Percentiles rank a stretch among this genome's conserved stretches.
These are phyloP conservation scores for Cordilura impudica DNA, from an alignment of 2,888 invertebrate genomes.

Conservation along the genomic window DNA sequence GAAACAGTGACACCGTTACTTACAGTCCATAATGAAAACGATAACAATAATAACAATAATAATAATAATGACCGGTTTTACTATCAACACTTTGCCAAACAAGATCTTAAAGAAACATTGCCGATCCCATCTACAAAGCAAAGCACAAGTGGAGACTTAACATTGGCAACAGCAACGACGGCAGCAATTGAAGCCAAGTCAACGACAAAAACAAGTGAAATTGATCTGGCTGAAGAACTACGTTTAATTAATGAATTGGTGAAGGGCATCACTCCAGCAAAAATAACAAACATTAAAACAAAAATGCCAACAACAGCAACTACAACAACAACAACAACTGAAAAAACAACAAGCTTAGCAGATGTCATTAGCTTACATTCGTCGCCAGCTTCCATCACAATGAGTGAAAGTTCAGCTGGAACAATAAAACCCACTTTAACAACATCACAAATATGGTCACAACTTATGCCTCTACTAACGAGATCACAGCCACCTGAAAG, in stretches of 20 bases:
- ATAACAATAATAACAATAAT: slow-evolving; percentile 34
- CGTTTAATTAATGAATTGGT: slow-evolving; percentile 75
- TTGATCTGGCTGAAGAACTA: slow-evolving; percentile 71
- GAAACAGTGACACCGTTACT: slow-evolving; percentile 62
- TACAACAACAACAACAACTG: slow-evolving; percentile 42
- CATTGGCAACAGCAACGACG: slow-evolving; percentile 9
- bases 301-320: slow-evolving; percentile 50
- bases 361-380: slow-evolving; percentile 12
- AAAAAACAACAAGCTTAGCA: slow-evolving; percentile 47
- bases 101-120: slow-evolving; percentile 27
- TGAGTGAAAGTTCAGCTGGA: slow-evolving; percentile 51
- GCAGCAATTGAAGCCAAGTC: slow-evolving; percentile 37
- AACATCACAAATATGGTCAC: slow-evolving; percentile 66
- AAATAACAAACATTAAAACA: slow-evolving; percentile 49
- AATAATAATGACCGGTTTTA: slow-evolving; percentile 71
- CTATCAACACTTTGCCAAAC: slow-evolving; percentile 55
- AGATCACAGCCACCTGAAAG: slow-evolving; percentile 44
- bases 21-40: slow-evolving; percentile 57
- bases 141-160: not conserved
- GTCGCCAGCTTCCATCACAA: slow-evolving; percentile 3
- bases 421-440: slow-evolving; percentile 4
- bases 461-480: slow-evolving; percentile 66
- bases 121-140: too few relatives aligned
- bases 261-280: slow-evolving; percentile 68
- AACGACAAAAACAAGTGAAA: slow-evolving; percentile 65